Conservation (phyloP, 1,140 invertebrate genomes). For the Trachelipus rathkii region DNA sequence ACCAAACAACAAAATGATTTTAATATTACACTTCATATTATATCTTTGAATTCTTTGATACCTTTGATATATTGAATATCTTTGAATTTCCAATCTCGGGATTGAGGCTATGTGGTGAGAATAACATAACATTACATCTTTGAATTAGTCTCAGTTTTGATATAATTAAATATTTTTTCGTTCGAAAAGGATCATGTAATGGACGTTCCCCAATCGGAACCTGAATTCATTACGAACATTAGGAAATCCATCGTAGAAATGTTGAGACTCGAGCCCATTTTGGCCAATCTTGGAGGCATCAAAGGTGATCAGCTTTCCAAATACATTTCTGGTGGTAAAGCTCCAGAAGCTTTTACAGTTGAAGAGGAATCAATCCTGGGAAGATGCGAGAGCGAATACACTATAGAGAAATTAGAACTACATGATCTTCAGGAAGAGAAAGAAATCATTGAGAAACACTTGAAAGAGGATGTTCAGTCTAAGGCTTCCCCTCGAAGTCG, state of each 20-base stretch:
- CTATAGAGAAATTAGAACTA: background rate
- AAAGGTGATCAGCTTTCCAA: background rate
- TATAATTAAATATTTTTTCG: too few species aligned
- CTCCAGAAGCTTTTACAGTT: background rate
- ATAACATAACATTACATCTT: too few species aligned
- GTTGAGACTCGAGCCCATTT: background rate
- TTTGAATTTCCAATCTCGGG: background rate
- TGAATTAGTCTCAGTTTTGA: too few species aligned
- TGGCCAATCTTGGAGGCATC: background rate
- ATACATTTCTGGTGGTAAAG: background rate
- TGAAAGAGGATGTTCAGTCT: background rate
- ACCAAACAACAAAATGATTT: background rate
- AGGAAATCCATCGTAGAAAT: background rate
- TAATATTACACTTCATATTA: background rate
- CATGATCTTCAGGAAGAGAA: background rate
- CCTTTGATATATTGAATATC: background rate
- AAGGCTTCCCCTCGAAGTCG: background rate
- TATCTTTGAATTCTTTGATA: background rate
- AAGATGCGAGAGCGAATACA: background rate
- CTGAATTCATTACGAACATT: background rate
- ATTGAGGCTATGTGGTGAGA: too few species aligned
- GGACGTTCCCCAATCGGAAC: background rate
- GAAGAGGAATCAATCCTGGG: background rate
- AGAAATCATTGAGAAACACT: background rate
- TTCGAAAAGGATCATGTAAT: background rate